phyloP scores from a whole-genome alignment of 2,797 vertebrate species.

The Rhabdomys pumilio region DNA sequence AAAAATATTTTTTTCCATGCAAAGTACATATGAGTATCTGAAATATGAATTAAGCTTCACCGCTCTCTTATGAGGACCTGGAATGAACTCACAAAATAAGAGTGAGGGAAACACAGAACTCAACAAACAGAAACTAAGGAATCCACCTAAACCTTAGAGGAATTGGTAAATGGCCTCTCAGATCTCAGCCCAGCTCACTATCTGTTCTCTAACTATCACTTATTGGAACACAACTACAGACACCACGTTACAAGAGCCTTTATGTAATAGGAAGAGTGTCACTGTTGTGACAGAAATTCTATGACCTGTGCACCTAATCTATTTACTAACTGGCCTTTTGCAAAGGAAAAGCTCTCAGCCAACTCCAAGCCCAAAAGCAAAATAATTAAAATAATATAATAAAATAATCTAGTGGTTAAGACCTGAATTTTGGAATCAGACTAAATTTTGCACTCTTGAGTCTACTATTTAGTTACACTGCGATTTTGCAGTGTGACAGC shows the following conservation, averaged over 20 bases:
- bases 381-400: constrained; percentile 13
- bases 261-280: neutral
- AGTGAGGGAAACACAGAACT: neutral
- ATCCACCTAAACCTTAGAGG: neutral
- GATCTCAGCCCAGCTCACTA: neutral
- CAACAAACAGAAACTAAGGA: neutral
- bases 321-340: neutral
- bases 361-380: neutral
- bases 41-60: constrained; percentile 30
- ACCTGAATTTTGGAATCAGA: neutral
- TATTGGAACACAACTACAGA: neutral
- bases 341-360: neutral
- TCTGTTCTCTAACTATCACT: neutral
- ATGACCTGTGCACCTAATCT: neutral
- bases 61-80: neutral
- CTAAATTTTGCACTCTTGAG: neutral
- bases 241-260: neutral
- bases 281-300: neutral
- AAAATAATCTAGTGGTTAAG: neutral
- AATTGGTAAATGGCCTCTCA: neutral
- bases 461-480: neutral
- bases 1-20: constrained; percentile 2
- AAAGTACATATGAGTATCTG: constrained; percentile 1
- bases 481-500: neutral
- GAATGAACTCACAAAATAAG: constrained; percentile 30